Evolutionary conservation across 2,888 invertebrate genomes (phyloP), one percentile per base, ranked within the genome.

Genomic region (Melanostoma scalare): DNA sequence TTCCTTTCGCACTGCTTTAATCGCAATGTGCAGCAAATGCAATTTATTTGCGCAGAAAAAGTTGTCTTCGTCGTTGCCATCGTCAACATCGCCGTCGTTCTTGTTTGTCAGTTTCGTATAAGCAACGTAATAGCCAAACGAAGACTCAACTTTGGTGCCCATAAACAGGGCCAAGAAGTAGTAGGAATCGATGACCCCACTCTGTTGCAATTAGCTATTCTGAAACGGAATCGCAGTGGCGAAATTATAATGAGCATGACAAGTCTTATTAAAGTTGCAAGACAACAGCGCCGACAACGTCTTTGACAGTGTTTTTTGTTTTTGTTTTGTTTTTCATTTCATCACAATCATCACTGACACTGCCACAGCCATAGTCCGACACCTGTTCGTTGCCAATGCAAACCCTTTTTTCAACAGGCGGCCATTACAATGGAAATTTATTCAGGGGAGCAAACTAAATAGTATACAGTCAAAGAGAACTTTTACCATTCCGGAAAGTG

Each of bases 351-450:
- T 4, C 40, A 52, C 35, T 60, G 67, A 73, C 58, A 58, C 55
- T 53, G 55, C 52, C 33, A 50, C 48, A 48, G 40, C 65, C 55
- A 50, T 31, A 40, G 56, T 30, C 35, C 56, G 63, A 77, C 82
- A 82, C 82, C 82, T 78, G 82, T 78, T 73, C 42, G 53, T 67
- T 58, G 42, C 35, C n/a, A 44, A 44, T 56, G 56, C 42, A 40
- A 72, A 67, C 67, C 77, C 53, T 82, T 63, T 68, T 65, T 65
- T 56, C 53, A 65, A 68, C 78, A 63, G 31, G n/a, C 44, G 6
- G 42, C 53, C 67, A 71, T 68, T 61, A 75, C 74, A 79, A 79
- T 84, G 84, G 74, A 79, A 84, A 84, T 84, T 84, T 84, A 84
- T 84, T 74, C 84, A 50, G 75, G 44, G 69, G 74, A 75, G 79